Evolutionary conservation across 2,113 vertebrate genomes (phyloP).

Genomic region (Elachura formosa): DNA sequence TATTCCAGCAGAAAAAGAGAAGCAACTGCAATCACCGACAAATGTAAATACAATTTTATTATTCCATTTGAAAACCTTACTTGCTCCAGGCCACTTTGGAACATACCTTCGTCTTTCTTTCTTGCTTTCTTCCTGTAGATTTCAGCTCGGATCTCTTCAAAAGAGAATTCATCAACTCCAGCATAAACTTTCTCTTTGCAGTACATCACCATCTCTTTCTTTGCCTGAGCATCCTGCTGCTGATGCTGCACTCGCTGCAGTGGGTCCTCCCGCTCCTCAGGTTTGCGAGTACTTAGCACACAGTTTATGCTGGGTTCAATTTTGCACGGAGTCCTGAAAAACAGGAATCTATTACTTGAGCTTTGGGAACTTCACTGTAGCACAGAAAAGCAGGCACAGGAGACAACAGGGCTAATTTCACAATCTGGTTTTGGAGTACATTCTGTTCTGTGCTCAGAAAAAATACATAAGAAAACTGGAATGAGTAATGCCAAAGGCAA

Average conservation of each 20-base stretch:
- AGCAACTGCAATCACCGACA: neutral
- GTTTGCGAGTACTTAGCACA: slow-evolving; percentile 84
- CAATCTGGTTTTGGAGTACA: neutral
- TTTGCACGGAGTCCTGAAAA: slow-evolving; percentile 91
- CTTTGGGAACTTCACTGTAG: no score
- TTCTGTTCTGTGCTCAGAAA: neutral
- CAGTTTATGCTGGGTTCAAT: slow-evolving; percentile 87
- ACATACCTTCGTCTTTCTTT: slow-evolving; percentile 65
- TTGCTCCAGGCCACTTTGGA: neutral
- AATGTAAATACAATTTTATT: neutral
- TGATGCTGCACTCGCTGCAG: slow-evolving; percentile 84
- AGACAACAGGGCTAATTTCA: neutral
- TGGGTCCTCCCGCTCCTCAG: slow-evolving; percentile 79
- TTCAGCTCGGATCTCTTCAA: slow-evolving; percentile 92
- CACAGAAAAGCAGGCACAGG: neutral
- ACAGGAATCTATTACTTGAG: neutral
- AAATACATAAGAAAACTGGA: neutral
- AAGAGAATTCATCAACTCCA: slow-evolving; percentile 88
- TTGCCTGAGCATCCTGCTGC: slow-evolving; percentile 71
- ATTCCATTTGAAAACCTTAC: neutral
- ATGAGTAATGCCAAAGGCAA: neutral
- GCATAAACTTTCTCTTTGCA: slow-evolving; percentile 90
- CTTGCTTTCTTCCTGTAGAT: slow-evolving; percentile 80
- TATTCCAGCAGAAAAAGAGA: neutral
- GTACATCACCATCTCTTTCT: slow-evolving; percentile 85